These are phyloP conservation scores for Hydrozoanthus gracilis DNA, from an alignment of 92 coral and sea anemone species.

Conservation along the genomic window DNA sequence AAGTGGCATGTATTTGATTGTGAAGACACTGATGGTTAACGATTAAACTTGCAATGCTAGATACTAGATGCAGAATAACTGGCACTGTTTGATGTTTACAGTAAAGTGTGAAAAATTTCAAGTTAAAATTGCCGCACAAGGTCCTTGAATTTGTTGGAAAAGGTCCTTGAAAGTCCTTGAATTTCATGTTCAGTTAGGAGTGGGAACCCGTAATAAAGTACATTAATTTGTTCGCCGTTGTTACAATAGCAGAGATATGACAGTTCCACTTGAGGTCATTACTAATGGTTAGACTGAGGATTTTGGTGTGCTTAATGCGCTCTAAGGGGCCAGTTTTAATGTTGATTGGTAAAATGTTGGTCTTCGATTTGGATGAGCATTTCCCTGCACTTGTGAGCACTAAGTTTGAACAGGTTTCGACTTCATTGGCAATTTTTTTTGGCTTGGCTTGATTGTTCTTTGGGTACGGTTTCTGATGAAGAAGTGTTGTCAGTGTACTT, in stretches of 20 bases:
- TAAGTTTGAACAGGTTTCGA: slow-evolving; percentile 26
- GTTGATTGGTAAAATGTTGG: background rate
- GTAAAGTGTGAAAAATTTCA: too few species aligned
- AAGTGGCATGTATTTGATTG: too few species aligned
- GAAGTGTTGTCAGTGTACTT: slow-evolving; percentile 22
- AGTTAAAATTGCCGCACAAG: too few species aligned
- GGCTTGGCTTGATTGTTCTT: slow-evolving; percentile 9
- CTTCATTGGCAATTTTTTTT: slow-evolving; percentile 10
- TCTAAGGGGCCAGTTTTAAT: background rate
- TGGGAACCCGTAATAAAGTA: background rate
- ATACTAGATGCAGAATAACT: too few species aligned
- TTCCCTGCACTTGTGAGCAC: slow-evolving; percentile 30
- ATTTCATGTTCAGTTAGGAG: too few species aligned
- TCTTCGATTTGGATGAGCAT: slow-evolving; percentile 10
- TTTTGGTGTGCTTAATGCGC: slow-evolving; percentile 13
- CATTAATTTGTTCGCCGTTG: slow-evolving; percentile 33
- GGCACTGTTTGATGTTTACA: too few species aligned
- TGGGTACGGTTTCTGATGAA: slow-evolving; percentile 8
- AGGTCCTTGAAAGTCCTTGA: too few species aligned
- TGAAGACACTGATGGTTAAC: too few species aligned
- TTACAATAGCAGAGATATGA: slow-evolving; percentile 31
- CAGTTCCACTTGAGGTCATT: slow-evolving; percentile 33
- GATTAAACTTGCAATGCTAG: too few species aligned
- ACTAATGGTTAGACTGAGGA: slow-evolving; percentile 34
- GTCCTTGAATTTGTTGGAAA: too few species aligned